Percentiles rank a stretch among this genome's conserved stretches.
phyloP scores from a whole-genome alignment of 1,140 invertebrate genomes.

The Pissodes strobi region DNA sequence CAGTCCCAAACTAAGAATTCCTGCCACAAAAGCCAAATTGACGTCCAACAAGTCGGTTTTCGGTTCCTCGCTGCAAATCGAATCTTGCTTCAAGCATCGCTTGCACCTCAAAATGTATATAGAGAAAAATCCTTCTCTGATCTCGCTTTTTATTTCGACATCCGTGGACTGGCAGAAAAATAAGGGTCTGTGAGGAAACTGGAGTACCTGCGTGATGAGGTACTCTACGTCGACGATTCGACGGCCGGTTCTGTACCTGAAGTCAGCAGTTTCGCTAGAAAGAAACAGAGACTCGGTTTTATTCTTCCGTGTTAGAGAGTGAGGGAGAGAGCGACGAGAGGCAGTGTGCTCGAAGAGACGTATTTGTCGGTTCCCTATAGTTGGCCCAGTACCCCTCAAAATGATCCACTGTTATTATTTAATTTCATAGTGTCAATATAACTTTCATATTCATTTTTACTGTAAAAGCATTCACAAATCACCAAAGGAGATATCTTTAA shows the following conservation, averaged over 20 bases:
- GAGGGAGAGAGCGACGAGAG: not conserved
- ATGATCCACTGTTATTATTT: too few species aligned
- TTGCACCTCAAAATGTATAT: constrained; percentile 30
- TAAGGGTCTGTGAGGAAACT: constrained; percentile 31
- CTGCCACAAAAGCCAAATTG: constrained; percentile 38
- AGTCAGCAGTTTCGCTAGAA: constrained; percentile 29
- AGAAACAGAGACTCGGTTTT: constrained; percentile 31
- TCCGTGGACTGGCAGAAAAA: constrained; percentile 32
- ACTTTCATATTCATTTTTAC: too few species aligned
- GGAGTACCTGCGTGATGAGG: constrained; percentile 29
- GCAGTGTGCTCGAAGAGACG: constrained; percentile 3
- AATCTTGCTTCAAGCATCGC: constrained; percentile 25
- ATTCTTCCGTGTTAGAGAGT: not conserved
- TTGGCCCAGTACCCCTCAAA: too few species aligned
- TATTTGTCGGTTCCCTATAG: too few species aligned
- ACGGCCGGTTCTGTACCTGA: constrained; percentile 36
- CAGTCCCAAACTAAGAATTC: constrained; percentile 35
- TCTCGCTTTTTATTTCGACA: constrained; percentile 33
- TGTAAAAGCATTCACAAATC: too few species aligned
- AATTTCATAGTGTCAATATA: too few species aligned
- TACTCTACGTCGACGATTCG: constrained; percentile 40
- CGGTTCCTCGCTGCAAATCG: constrained; percentile 37
- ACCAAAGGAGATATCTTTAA: too few species aligned
- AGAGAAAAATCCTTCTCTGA: constrained; percentile 38
- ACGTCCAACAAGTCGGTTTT: constrained; percentile 32